Base-by-base conservation (phyloP, 2,888 invertebrate genomes). In the Panopea generosa region DNA sequence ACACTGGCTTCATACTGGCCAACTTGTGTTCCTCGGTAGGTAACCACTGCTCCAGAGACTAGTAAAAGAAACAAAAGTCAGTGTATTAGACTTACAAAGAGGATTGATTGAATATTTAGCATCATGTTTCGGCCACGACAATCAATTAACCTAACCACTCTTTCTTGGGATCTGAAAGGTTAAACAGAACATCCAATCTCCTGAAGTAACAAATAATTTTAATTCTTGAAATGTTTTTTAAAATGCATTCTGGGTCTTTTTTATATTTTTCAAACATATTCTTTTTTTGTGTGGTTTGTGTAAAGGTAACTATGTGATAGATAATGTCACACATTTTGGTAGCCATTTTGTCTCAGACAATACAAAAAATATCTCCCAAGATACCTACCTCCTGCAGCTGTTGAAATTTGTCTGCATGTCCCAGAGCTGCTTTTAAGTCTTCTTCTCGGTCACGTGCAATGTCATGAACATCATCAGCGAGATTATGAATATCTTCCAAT, bases 1-100 rank as follows among this genome's bases (percentile, higher is more conserved):
- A 98, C 0, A 98, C 96, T 0, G 98, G 96, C 89, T 96, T 96
- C 95, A 99, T 96, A 43, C 94, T 93, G 86, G 97, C 97, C 43
- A 99, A 93, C 84, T 98, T 97, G 71, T 95, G 95, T 91, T 98
- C 98, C 57, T 98, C 93, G 67, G 95, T 53, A 1, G 92, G 92
- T 22, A 92, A 66, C 92, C 92, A 92, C 0, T 87, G 77, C 73
- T 87, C 90, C 20, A 92, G 87, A 11, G 87, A 81, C 91, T 92
- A 45, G 81, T 18, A 66, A 52, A 4, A 65, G 11, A n/a, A 56
- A 11, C 2, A 62, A 18, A 57, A 18, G 7, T 11, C 40, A 40
- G 14, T 40, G 40, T n/a, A n/a, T n/a, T 14, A 11, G 18, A 18
- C 14, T 9, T n/a, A 16, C 9, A 50, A 18, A n/a, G n/a, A n/a